A percentile compares a stretch with the other conserved stretches of the same genome.
Conservation (phyloP, 64 coral and sea anemone species). For the Actinia equina region DNA sequence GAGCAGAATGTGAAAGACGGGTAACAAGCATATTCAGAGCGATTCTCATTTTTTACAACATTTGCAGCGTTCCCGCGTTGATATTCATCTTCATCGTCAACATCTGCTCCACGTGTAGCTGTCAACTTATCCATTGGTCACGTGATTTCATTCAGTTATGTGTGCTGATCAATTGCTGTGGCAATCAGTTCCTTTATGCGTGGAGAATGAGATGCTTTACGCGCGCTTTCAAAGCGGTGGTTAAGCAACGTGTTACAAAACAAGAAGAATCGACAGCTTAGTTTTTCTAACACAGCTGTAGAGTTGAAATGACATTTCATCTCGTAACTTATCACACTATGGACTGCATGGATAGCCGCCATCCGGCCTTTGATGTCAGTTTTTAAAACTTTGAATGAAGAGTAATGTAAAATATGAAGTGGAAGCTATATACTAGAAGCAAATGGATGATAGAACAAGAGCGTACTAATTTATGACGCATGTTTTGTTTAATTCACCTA, state of each 20-base stretch:
- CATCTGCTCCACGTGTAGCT: constrained; percentile 48
- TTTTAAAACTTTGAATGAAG: too few relatives aligned
- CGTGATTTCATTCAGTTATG: constrained; percentile 47
- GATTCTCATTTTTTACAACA: constrained; percentile 46
- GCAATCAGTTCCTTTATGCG: constrained; percentile 68
- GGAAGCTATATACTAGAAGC: too few relatives aligned
- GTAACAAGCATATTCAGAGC: constrained; percentile 54
- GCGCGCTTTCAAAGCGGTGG: constrained; percentile 24
- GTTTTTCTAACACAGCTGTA: too few relatives aligned
- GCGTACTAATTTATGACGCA: too few relatives aligned
- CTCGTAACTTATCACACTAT: too few relatives aligned
- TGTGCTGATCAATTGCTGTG: constrained; percentile 50
- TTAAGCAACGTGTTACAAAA: neutral
- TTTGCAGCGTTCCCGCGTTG: constrained; percentile 48
- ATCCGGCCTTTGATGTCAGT: too few relatives aligned
- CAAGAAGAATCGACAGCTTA: neutral
- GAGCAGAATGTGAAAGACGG: constrained; percentile 12
- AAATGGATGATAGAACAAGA: too few relatives aligned
- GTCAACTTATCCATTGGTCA: constrained; percentile 62
- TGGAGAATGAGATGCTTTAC: constrained; percentile 62
- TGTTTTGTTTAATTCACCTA: too few relatives aligned
- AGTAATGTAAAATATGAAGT: too few relatives aligned
- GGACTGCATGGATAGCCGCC: too few relatives aligned
- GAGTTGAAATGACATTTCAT: too few relatives aligned
- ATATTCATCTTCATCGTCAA: constrained; percentile 59